Base-by-base conservation (phyloP, 2,797 vertebrate species). In the Spinibarbus caldwelli region DNA sequence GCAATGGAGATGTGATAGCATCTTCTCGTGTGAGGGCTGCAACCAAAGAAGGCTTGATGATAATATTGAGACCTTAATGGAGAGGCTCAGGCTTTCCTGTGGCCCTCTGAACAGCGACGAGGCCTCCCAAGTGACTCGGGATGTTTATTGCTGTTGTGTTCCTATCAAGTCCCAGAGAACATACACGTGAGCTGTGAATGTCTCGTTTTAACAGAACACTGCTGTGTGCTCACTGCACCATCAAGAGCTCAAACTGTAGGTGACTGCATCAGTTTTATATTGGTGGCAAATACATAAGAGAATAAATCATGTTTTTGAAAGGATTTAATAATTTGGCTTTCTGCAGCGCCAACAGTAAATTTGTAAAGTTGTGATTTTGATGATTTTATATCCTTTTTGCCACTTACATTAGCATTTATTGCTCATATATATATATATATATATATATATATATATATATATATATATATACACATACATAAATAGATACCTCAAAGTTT, bases 131-230 rank as follows among this genome's bases (percentile, higher is more conserved):
- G 41, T 72, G 67, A 36, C 80, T 62, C 76, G 26, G 6, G 8
- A 73, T 78, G 82, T 88, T 85, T 88, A 88, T 85, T 82, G 79
- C 52, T 57, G 23, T 71, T 86, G 19, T 66, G 52, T 49, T 81
- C 59, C 47, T 10, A 43, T 86, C 36, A 85, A 59, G 47, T 70
- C 76, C 41, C 54, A 73, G 38, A 66, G 59, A 57, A 49, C 57
- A 72, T 57, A 41, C 29, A 57, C 68, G 57, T 62, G 78, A 73
- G 41, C 57, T 52, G 23, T 82, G 54, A 19, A 34, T 31, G 17
- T 29, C 29, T 23, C 1, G 9, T 80, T 31, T 57, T 15, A 54
- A 7, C 57, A 66, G 41, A 64, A 67, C 62, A 47, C 62, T 17
- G 31, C 49, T 57, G 21, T 57, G 75, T 38, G 49, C 4, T 41